A percentile compares a stretch with the other conserved stretches of the same genome.
These are phyloP conservation scores for Tetrao urogallus DNA, from an alignment of 2,113 vertebrate species.

Conservation along the genomic window DNA sequence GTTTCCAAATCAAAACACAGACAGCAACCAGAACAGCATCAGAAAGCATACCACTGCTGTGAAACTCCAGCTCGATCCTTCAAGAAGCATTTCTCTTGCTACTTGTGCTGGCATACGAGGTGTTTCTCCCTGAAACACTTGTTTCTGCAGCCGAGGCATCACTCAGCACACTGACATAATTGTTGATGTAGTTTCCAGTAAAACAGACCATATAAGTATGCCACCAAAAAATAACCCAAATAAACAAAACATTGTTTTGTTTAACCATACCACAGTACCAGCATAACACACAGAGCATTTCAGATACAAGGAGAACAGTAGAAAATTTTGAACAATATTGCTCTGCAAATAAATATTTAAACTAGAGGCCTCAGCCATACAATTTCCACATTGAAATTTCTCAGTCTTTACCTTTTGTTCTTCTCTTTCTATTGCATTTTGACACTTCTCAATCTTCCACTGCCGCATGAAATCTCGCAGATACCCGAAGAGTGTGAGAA, in stretches of 20 bases:
- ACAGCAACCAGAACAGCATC: background rate
- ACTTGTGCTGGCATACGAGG: background rate
- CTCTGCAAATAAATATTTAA: background rate
- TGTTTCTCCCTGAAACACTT: background rate
- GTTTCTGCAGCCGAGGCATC: background rate
- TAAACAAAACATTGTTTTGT: background rate
- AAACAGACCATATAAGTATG: background rate
- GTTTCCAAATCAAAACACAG: background rate
- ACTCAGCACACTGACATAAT: background rate
- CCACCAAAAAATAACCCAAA: background rate
- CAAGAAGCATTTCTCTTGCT: background rate
- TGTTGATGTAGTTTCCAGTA: background rate
- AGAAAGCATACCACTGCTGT: background rate
- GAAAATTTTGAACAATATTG: background rate
- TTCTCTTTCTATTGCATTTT: slow-evolving; percentile 90
- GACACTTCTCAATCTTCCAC: slow-evolving; percentile 95
- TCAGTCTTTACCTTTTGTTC: slow-evolving; percentile 88
- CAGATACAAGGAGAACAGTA: background rate
- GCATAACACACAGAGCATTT: background rate
- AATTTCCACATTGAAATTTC: background rate
- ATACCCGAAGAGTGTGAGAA: slow-evolving; percentile 96
- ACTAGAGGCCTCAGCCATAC: background rate
- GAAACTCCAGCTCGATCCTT: background rate
- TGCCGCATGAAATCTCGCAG: slow-evolving; percentile 94
- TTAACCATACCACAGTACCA: background rate